Evolutionary conservation across 2,888 invertebrate species (phyloP), one percentile per base, ranked within the genome.

Genomic region (Heliothis peltigera): DNA sequence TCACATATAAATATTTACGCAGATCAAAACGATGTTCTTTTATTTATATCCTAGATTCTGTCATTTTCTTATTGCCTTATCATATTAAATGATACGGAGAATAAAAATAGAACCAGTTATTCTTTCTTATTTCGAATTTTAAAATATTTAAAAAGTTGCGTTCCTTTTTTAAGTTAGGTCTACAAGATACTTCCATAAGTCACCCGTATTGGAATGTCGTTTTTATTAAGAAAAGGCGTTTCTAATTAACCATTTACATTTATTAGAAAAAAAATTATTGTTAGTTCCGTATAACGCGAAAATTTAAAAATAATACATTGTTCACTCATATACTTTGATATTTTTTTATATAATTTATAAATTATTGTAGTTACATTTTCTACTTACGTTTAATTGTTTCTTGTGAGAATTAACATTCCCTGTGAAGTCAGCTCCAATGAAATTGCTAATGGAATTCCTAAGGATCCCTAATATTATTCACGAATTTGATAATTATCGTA

Each of bases 401-500:
- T 46, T 28, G 15, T 22, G 2, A 5, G 17, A 39, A 2, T 12
- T 47, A 17, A 35, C 52, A 48, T 64, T 62, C n/a, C 32, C 25
- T 43, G 5, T 12, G 5, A 28, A 35, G 8, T 48, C 25, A 48
- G 19, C 8, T 28, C 18, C 22, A 25, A 39, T 6, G 21, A 49
- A 54, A 44, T 67, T 53, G n/a, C 18, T 48, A 10, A n/a, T 0
- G 18, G 2, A 65, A 53, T 53, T 39, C 35, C 25, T 35, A 48
- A 53, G 47, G 47, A 25, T 8, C 18, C 19, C 21, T 53, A 35
- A 64, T 53, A 47, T 43, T 25, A 70, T 39, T 48, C 17, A 52
- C 22, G 17, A 51, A 42, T 71, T 66, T 47, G 64, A 63, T 63
- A 63, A 65, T 15, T 17, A 39, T 18, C 6, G n/a, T 49, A 18